Base-by-base conservation (phyloP, 2,888 invertebrate species). In the Melinopterus prodromus region DNA sequence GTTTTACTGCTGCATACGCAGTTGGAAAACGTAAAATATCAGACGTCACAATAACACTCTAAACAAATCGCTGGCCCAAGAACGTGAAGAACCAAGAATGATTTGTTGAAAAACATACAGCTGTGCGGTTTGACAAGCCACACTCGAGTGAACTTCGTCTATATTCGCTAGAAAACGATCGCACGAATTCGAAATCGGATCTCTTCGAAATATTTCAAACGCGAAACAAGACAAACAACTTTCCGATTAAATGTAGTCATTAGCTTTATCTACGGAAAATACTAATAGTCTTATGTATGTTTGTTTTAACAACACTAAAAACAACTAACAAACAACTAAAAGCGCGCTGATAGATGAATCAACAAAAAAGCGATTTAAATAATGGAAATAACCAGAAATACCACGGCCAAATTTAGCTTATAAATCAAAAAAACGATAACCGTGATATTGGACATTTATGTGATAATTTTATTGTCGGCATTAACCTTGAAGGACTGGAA, bases 51-150 rank as follows among this genome's bases (percentile, higher is more conserved):
- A 53, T 53, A 2, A 53, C 53, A 53, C 53, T 53, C 7, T 9
- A 53, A 9, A 53, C 12, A 53, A 53, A 53, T 53, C 53, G 12
- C 53, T 53, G 53, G 53, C 12, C 12, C 12, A 53, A 53, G 9
- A 53, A 53, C 53, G 53, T 4, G 53, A 53, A 9, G 53, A 53
- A 53, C 53, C 9, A 53, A 53, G 53, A 53, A 53, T 53, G 53
- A 53, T 53, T 53, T 53, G 53, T 53, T 53, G 53, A 53, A 53
- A 53, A 53, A 53, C 53, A 53, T 53, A 53, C 53, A 53, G 53
- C 53, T 53, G 53, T 53, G 6, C 38, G 53, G 53, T 53, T 26
- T 53, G 53, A 53, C 53, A 53, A 4, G 53, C 53, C 53, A 53
- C 53, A 53, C 0, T 9, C 53, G 53, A 53, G 1, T 53, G 53